phyloP scores from a whole-genome alignment of 1,140 invertebrate species.

The Cotesia chilonis region DNA sequence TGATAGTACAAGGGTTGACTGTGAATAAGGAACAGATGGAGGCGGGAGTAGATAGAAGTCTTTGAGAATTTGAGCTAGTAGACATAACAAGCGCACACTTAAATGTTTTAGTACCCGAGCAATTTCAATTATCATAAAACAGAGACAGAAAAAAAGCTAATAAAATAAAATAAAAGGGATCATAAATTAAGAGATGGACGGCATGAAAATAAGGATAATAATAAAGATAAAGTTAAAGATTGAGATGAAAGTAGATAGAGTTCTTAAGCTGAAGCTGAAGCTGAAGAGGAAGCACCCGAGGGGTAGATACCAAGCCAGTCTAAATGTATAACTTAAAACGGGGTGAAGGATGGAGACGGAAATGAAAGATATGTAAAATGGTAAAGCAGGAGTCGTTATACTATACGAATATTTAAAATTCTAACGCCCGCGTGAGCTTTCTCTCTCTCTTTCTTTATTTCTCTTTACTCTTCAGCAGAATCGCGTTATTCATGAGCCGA shows the following conservation, averaged over 20 bases:
- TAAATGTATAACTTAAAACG: neutral
- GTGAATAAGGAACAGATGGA: neutral
- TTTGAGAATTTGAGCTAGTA: constrained; percentile 10
- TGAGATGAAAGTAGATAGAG: too few relatives aligned
- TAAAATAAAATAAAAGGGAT: neutral
- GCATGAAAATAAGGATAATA: too few relatives aligned
- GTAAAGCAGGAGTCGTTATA: constrained; percentile 47
- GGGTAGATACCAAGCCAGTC: constrained; percentile 1
- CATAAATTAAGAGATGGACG: neutral
- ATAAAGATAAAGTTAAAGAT: too few relatives aligned
- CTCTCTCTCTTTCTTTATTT: too few relatives aligned
- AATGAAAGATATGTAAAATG: constrained; percentile 46
- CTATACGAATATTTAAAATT: constrained; percentile 45
- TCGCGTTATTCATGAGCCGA: constrained; percentile 50
- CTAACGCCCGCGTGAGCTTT: constrained; percentile 43
- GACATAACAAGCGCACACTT: constrained; percentile 1
- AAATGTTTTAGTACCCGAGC: neutral
- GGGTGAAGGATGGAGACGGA: neutral
- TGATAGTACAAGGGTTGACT: neutral
- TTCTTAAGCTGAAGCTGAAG: too few relatives aligned
- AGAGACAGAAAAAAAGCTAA: neutral
- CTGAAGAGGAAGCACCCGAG: too few relatives aligned
- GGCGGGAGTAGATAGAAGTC: neutral
- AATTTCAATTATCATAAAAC: constrained; percentile 17
- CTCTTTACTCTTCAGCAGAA: constrained; percentile 17